phyloP scores from a whole-genome alignment of 2,888 invertebrate species.

The Synanthedon myopaeformis region DNA sequence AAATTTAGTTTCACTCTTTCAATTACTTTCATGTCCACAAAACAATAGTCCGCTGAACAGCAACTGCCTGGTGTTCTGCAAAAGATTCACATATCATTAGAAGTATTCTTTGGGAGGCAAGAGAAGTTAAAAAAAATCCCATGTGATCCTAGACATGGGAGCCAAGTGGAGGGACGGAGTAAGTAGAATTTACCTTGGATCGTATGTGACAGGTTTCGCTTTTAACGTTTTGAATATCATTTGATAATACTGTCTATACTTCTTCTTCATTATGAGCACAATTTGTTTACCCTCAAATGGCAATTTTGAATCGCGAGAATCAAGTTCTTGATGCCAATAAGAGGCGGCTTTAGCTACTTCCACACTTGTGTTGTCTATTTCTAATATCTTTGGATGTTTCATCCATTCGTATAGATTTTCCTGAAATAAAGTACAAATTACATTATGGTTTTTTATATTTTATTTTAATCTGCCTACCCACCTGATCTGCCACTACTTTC shows the following conservation, averaged over 20 bases:
- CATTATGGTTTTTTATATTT: too few relatives aligned
- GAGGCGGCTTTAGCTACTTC: slow-evolving; percentile 60
- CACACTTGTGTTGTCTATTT: slow-evolving; percentile 53
- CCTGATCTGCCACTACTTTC: too few relatives aligned
- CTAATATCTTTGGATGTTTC: slow-evolving; percentile 56
- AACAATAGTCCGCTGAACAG: slow-evolving; percentile 59
- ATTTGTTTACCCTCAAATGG: slow-evolving; percentile 63
- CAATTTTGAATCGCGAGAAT: slow-evolving; percentile 33
- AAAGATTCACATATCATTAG: slow-evolving; percentile 2
- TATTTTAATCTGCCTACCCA: too few relatives aligned
- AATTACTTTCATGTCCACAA: slow-evolving; percentile 63
- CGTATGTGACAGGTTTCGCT: slow-evolving; percentile 58
- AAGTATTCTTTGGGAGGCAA: too few relatives aligned
- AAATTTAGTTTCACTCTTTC: slow-evolving; percentile 56
- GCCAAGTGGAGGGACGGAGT: too few relatives aligned
- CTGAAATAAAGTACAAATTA: slow-evolving; percentile 17
- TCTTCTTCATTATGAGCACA: slow-evolving; percentile 61
- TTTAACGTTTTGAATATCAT: slow-evolving; percentile 61
- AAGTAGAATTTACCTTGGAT: slow-evolving; percentile 40
- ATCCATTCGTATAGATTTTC: slow-evolving; percentile 62
- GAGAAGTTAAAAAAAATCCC: too few relatives aligned
- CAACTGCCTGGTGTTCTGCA: slow-evolving; percentile 59
- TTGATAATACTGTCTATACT: slow-evolving; percentile 60
- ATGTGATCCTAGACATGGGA: too few relatives aligned
- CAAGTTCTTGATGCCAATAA: slow-evolving; percentile 50